Percentiles rank a stretch among this genome's conserved stretches.
Evolutionary conservation across 2,888 invertebrate species (phyloP).

Genomic region (Asteroscopus sphinx): DNA sequence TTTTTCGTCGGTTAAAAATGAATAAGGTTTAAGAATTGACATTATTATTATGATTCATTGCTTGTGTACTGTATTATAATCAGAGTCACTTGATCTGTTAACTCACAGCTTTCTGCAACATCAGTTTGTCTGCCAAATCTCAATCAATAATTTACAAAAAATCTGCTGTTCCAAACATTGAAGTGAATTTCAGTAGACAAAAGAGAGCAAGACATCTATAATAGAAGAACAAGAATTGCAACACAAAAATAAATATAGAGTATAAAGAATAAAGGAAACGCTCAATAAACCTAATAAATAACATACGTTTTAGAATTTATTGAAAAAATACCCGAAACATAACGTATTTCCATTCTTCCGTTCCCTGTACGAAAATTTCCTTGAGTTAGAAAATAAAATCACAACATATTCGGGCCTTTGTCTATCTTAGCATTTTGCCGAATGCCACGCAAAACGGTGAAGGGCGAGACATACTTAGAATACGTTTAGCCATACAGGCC

Average conservation of each 20-base stretch:
- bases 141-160: no score
- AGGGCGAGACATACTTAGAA: conserved; percentile 33
- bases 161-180: no score
- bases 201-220: not conserved
- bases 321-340: conserved; percentile 36
- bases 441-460: conserved; percentile 53
- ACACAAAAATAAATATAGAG: conserved; percentile 2
- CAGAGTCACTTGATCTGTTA: no score
- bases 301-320: conserved; percentile 37
- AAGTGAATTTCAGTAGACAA: no score
- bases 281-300: conserved; percentile 25
- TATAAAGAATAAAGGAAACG: conserved; percentile 20
- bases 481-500: conserved; percentile 20
- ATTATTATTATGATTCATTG: no score
- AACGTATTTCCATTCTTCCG: conserved; percentile 42
- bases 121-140: no score
- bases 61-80: no score
- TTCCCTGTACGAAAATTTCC: conserved; percentile 30
- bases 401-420: conserved; percentile 51
- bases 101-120: no score
- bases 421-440: conserved; percentile 56
- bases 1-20: no score
- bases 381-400: conserved; percentile 52
- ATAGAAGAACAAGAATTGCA: not conserved
- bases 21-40: no score